A percentile compares a stretch with the other conserved stretches of the same genome.
Conservation (phyloP, 2,113 vertebrate species). For the Mixornis gularis region DNA sequence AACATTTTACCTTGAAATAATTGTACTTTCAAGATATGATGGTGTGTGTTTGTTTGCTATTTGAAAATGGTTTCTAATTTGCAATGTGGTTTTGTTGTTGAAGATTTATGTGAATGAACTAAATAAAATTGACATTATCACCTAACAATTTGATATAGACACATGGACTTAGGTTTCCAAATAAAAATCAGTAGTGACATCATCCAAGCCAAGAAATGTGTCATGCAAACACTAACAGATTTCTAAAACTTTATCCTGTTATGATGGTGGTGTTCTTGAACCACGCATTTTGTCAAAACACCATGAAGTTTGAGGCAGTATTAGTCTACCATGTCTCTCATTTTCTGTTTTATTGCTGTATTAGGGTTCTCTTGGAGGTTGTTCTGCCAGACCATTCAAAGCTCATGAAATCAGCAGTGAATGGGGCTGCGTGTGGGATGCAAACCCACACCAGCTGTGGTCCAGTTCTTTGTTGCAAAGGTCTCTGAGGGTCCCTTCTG, state of each 20-base stretch:
- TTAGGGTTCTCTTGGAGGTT: not conserved
- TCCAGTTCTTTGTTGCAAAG: rapidly evolving
- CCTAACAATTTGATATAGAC: not conserved
- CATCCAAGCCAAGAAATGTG: not conserved
- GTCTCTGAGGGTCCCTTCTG: not conserved
- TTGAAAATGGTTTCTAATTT: not conserved
- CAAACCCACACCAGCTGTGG: not conserved
- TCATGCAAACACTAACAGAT: not conserved
- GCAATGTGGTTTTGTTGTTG: not conserved
- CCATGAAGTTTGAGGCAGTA: not conserved
- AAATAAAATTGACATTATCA: not conserved
- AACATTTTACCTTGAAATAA: not conserved
- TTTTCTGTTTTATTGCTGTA: not conserved
- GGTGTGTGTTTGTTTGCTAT: not conserved
- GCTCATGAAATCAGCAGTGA: not conserved
- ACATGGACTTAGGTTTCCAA: not conserved
- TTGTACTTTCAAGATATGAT: not conserved
- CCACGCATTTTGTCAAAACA: rapidly evolving
- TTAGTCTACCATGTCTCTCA: not conserved
- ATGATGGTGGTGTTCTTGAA: not conserved
- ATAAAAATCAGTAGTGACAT: not conserved
- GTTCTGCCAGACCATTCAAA: not conserved
- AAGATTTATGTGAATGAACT: not conserved
- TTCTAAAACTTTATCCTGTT: not conserved
- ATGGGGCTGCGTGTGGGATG: rapidly evolving